A percentile compares a stretch with the other conserved stretches of the same genome.
Conservation (phyloP, 2,113 vertebrate genomes). For the Odontesthes bonariensis region DNA sequence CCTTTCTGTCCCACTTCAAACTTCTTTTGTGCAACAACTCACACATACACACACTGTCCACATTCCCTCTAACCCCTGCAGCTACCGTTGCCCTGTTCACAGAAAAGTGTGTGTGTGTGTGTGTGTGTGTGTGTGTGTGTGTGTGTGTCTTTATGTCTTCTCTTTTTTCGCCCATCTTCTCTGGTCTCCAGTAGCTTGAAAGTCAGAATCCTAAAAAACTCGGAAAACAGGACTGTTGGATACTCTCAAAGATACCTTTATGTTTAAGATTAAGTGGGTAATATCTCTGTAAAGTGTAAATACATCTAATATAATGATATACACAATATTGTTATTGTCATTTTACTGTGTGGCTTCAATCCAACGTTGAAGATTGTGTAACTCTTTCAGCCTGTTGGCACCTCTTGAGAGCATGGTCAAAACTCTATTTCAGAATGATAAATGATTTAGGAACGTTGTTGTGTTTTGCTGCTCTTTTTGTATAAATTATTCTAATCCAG, state of each 20-base stretch:
- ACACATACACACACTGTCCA: conserved; percentile 19
- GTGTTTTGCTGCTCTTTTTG: neutral
- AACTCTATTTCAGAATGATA: neutral
- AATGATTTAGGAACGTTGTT: neutral
- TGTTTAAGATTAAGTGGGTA: neutral
- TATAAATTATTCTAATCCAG: too few relatives aligned
- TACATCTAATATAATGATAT: neutral
- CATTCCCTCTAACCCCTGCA: conserved; percentile 55
- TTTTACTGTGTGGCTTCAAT: neutral
- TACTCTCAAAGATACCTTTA: neutral
- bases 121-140: conserved; percentile 9
- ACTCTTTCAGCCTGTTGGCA: neutral
- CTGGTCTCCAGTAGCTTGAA: conserved; percentile 22
- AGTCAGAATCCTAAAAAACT: conserved; percentile 21
- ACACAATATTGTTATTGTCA: neutral
- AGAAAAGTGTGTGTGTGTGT: conserved; percentile 27
- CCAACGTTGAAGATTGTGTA: neutral
- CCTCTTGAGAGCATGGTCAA: neutral
- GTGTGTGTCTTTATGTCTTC: conserved; percentile 5
- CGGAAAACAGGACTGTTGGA: neutral
- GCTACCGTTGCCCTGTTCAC: conserved; percentile 58
- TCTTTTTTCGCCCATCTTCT: neutral
- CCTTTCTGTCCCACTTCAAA: conserved; percentile 69
- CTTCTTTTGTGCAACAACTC: conserved; percentile 69
- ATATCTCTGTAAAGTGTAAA: neutral